Evolutionary conservation across 2,113 vertebrate genomes (phyloP).

Genomic region (Thymallus thymallus): DNA sequence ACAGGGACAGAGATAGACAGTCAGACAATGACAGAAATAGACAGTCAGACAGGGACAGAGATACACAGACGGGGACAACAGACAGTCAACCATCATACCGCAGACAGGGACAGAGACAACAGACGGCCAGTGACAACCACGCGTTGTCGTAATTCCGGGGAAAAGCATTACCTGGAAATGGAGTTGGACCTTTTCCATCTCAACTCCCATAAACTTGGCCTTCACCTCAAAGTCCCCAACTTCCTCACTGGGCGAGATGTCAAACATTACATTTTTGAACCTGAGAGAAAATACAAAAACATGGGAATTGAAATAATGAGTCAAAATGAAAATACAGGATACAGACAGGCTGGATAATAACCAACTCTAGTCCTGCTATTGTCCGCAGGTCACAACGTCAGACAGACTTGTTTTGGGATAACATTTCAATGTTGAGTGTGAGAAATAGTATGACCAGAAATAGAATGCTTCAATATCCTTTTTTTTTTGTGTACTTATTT

Average conservation of each 20-base stretch:
- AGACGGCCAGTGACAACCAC: not conserved
- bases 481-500: not conserved
- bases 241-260: constrained; percentile 92
- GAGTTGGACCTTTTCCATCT: constrained; percentile 97
- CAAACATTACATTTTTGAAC: constrained; percentile 97
- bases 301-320: constrained; percentile 6
- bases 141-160: not conserved
- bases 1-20: no score
- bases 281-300: constrained; percentile 45
- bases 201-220: constrained; percentile 93
- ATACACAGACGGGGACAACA: not conserved
- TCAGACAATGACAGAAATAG: constrained; percentile 27
- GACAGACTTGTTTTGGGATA: not conserved
- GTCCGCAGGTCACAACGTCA: not conserved
- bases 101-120: no score
- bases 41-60: no score
- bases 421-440: not conserved
- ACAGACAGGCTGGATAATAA: not conserved
- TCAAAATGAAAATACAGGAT: constrained; percentile 10
- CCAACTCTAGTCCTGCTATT: not conserved
- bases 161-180: constrained; percentile 89
- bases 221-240: constrained; percentile 96
- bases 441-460: not conserved
- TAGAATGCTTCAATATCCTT: not conserved
- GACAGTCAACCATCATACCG: no score